Conservation (phyloP, 2,113 vertebrate species). For the Beaufortia kweichowensis region DNA sequence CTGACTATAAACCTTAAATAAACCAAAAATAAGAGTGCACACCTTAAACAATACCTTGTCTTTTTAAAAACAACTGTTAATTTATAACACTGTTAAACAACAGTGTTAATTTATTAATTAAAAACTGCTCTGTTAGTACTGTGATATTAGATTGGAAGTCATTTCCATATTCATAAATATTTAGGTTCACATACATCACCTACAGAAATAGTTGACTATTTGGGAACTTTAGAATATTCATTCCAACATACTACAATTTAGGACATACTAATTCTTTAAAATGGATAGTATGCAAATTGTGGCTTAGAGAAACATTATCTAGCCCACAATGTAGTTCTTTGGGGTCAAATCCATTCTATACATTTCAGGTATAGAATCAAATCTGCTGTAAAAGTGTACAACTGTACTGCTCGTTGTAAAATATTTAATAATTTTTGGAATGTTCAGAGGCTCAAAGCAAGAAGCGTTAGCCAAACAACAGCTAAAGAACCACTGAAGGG, state of each 20-base stretch:
- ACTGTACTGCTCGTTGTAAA: not conserved
- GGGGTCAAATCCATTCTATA: not conserved
- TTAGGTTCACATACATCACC: too few species aligned
- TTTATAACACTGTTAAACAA: too few species aligned
- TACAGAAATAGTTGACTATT: too few species aligned
- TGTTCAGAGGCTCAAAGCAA: slow-evolving; percentile 12
- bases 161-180: too few species aligned
- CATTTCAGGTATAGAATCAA: slow-evolving; percentile 17
- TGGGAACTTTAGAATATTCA: too few species aligned
- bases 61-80: too few species aligned
- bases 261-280: too few species aligned
- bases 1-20: slow-evolving; percentile 19
- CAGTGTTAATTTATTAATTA: too few species aligned
- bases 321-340: not conserved
- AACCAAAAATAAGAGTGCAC: slow-evolving; percentile 25
- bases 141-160: too few species aligned
- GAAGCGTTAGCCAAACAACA: slow-evolving; percentile 10
- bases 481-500: slow-evolving; percentile 2
- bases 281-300: too few species aligned
- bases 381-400: not conserved
- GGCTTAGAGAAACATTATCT: not conserved
- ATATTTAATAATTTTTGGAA: slow-evolving; percentile 37
- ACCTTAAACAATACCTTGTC: slow-evolving; percentile 15
- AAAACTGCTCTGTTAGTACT: too few species aligned
- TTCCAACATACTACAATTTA: too few species aligned